Percentiles rank a stretch among this genome's conserved stretches.
These are phyloP conservation scores for Dicycla oo DNA, from an alignment of 2,888 invertebrate species.

Conservation along the genomic window DNA sequence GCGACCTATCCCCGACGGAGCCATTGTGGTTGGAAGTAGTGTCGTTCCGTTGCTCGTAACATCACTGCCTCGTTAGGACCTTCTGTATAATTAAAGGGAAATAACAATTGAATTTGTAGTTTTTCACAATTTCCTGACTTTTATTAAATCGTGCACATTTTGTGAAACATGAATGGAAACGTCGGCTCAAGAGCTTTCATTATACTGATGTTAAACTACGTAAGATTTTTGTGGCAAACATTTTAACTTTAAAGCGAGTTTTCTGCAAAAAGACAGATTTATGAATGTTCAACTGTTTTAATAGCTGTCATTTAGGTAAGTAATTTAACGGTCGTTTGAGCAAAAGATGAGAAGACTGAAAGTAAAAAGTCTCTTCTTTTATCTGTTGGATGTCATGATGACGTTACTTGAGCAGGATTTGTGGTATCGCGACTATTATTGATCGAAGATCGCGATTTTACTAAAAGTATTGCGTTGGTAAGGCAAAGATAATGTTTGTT, in stretches of 20 bases:
- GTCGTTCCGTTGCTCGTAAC: constrained; percentile 22
- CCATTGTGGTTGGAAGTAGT: constrained; percentile 23
- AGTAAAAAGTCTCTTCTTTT: constrained; percentile 20
- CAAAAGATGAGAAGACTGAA: constrained; percentile 16
- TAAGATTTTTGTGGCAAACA: background rate
- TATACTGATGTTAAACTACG: background rate
- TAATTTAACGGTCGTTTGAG: constrained; percentile 19
- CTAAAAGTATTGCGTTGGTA: background rate
- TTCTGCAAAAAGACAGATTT: constrained; percentile 15
- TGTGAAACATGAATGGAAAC: constrained; percentile 15
- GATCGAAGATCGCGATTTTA: constrained; percentile 9
- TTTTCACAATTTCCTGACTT: background rate
- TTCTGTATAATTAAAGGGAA: constrained; percentile 10
- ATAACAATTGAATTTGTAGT: background rate
- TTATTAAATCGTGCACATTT: background rate
- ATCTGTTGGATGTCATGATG: constrained; percentile 16
- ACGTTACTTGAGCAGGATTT: constrained; percentile 18
- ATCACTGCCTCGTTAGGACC: constrained; percentile 6
- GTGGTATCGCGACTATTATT: too few species aligned
- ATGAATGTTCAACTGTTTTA: constrained; percentile 22
- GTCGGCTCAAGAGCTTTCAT: background rate
- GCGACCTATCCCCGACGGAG: constrained; percentile 6
- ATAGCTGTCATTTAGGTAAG: constrained; percentile 22
- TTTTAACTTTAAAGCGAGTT: constrained; percentile 4
- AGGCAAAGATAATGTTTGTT: background rate